Evolutionary conservation across 2,113 vertebrate genomes (phyloP).

Genomic region (Cochlearius cochlearius): DNA sequence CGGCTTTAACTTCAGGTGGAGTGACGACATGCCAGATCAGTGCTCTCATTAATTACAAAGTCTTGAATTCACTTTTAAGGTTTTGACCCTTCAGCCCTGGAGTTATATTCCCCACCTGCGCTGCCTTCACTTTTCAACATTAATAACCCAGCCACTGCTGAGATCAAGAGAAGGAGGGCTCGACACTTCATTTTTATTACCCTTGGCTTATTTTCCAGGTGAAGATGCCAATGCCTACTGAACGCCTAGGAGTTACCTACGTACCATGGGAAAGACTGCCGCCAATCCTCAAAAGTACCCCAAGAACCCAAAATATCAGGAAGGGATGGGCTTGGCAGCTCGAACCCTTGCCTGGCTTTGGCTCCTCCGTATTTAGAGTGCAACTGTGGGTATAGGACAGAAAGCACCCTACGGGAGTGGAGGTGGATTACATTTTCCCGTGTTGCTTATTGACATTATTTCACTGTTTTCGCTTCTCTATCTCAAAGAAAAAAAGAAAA

Average conservation of each 20-base stretch:
- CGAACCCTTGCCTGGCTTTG: not conserved
- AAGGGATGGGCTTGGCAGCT: not conserved
- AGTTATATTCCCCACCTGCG: not conserved
- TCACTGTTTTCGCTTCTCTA: not conserved
- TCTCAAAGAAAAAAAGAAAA: not conserved
- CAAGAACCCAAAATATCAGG: not conserved
- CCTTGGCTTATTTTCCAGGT: not conserved
- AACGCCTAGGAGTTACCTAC: accelerated
- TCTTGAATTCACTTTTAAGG: not conserved
- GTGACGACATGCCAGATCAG: accelerated
- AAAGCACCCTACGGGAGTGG: not conserved
- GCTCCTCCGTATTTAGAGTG: accelerated
- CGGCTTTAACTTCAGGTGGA: not conserved
- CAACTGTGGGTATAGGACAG: accelerated
- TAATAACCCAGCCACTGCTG: not conserved
- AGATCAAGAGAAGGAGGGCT: not conserved
- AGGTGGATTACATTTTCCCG: not conserved
- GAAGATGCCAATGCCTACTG: not conserved
- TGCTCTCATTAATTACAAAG: not conserved
- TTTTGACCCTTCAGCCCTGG: not conserved
- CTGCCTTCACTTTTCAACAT: not conserved
- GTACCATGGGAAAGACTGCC: not conserved
- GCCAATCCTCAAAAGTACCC: not conserved
- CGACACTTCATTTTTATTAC: not conserved
- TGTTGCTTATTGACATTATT: not conserved